These are phyloP conservation scores for Lutjanus erythropterus DNA, from an alignment of 2,113 vertebrate genomes.

Conservation along the genomic window DNA sequence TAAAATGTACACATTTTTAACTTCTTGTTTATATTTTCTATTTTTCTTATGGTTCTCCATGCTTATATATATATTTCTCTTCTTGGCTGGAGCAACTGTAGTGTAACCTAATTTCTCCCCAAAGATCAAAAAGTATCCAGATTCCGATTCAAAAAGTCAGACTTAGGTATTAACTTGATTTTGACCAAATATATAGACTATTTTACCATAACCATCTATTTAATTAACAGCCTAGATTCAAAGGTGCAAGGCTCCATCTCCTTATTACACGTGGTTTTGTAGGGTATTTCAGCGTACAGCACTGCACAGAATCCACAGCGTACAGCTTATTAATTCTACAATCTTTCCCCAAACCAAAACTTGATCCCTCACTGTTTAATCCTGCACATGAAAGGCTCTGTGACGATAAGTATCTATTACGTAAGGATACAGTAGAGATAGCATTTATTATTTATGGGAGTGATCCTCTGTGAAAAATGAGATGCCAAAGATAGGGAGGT, in stretches of 20 bases:
- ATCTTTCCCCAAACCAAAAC: constrained; percentile 49
- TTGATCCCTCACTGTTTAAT: constrained; percentile 63
- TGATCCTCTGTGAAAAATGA: constrained; percentile 68
- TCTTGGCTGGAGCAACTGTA: too few relatives aligned
- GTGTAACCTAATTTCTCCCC: too few relatives aligned
- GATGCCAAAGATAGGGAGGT: constrained; percentile 55
- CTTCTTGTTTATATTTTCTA: too few relatives aligned
- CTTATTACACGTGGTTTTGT: background rate
- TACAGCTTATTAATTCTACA: constrained; percentile 33
- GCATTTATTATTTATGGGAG: constrained; percentile 74
- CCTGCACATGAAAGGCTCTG: constrained; percentile 62
- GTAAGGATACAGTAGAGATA: constrained; percentile 67
- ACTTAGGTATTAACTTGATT: background rate
- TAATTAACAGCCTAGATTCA: background rate
- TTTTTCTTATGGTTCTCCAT: too few relatives aligned
- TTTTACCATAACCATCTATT: background rate
- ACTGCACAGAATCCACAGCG: background rate
- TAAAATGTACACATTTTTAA: too few relatives aligned
- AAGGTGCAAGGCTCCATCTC: background rate
- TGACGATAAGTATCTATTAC: constrained; percentile 64
- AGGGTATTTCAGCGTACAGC: background rate
- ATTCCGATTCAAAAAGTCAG: too few relatives aligned
- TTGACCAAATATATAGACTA: background rate
- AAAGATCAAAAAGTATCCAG: too few relatives aligned
- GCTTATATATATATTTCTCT: too few relatives aligned